Evolutionary conservation across 64 coral and sea anemone species (phyloP).

Genomic region (Pocillopora damicornis): DNA sequence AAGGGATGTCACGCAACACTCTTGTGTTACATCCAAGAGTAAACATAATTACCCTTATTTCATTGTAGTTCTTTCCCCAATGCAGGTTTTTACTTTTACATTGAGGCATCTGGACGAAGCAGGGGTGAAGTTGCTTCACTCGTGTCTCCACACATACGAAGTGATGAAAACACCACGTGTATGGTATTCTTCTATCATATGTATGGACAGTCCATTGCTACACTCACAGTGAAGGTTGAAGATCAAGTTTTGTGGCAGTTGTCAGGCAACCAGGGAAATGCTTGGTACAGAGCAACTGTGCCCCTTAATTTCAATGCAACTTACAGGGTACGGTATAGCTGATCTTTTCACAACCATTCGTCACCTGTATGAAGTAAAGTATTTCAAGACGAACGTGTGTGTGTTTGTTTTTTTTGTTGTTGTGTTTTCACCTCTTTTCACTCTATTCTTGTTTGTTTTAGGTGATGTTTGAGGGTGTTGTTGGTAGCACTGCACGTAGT

Average conservation of each 20-base stretch:
- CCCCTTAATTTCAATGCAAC: slow-evolving; percentile 43
- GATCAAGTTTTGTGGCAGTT: slow-evolving; percentile 58
- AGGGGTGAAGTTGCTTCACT: slow-evolving; percentile 48
- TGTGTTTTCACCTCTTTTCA: background rate
- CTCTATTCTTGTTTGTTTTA: background rate
- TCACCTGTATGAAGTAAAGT: background rate
- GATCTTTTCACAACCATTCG: background rate
- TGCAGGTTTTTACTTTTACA: slow-evolving; percentile 70
- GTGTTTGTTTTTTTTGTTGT: no score
- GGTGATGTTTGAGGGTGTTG: slow-evolving; percentile 71
- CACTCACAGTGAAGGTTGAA: slow-evolving; percentile 49
- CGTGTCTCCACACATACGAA: slow-evolving; percentile 47
- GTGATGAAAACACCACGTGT: slow-evolving; percentile 55
- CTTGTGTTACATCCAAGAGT: no score
- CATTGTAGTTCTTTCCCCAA: background rate
- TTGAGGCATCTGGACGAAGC: slow-evolving; percentile 44
- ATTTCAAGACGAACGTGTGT: no score
- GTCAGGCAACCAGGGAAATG: slow-evolving; percentile 66
- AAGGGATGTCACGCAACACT: no score
- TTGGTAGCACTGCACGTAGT: slow-evolving; percentile 39
- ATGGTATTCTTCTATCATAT: slow-evolving; percentile 81
- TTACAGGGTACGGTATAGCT: slow-evolving; percentile 47
- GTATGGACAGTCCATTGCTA: slow-evolving; percentile 48
- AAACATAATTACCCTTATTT: background rate
- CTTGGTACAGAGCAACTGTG: slow-evolving; percentile 80